Base-by-base conservation (phyloP, 2,888 invertebrate species). In the Sceliomorpha sp. region DNA sequence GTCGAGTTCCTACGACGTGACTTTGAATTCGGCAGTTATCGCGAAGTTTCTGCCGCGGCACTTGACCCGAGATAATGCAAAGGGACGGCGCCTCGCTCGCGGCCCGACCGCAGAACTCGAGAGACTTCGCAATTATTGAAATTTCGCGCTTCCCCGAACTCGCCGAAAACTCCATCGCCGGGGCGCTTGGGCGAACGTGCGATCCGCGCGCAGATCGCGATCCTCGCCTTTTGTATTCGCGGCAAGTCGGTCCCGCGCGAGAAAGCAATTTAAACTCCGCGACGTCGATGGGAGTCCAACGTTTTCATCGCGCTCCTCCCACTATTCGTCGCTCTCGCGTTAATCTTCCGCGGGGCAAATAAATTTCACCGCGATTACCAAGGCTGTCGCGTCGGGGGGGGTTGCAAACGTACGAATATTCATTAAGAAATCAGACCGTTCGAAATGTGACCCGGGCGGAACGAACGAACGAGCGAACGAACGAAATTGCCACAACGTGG, bases 351-450 rank as follows among this genome's bases (percentile, higher is more conserved):
- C 20, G 26, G 7, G 47, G 50, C n/a, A 53, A 40, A 62, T 62
- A 62, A 45, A 62, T 60, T 44, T 31, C 32, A 17, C 60, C n/a
- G 37, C 39, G 48, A 29, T 60, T 47, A 66, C 40, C 51, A 29
- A 10, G 32, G 34, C 34, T n/a, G n/a, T n/a, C n/a, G n/a, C n/a
- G n/a, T 26, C 42, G 34, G 32, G 37, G 24, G 47, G 9, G 42
- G 37, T 44, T 26, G 48, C 50, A 26, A 39, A 77, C 78, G 74
- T 73, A 80, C 75, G 81, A 83, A 80, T 83, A 76, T 77, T 78
- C 77, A 81, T 81, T 80, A 79, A 75, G 72, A 78, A 82, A 82
- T 81, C 75, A 80, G 67, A 31, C 66, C 29, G 64, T 37, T 48
- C 62, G 78, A 77, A 79, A 76, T 75, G 75, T 76, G 44, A 37